Evolutionary conservation across 2,888 invertebrate species (phyloP).

Genomic region (Dinocampus coccinellae): DNA sequence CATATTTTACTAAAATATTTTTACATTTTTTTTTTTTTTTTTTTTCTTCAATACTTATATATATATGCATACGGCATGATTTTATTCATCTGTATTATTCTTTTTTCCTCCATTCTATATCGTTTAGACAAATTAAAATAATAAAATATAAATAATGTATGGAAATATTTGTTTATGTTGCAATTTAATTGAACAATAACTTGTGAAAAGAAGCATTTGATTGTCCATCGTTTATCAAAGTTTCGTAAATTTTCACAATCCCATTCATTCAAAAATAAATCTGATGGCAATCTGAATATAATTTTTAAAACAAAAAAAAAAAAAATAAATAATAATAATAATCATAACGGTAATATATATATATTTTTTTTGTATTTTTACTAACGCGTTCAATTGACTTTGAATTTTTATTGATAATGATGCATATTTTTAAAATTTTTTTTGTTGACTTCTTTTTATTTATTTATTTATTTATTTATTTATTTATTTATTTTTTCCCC

Average conservation of each 20-base stretch:
- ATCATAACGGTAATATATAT: no score
- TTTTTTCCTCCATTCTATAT: not conserved
- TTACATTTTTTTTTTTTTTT: slow-evolving; percentile 46
- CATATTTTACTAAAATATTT: slow-evolving; percentile 61
- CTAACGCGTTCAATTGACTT: no score
- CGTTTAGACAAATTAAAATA: not conserved
- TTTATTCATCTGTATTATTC: no score
- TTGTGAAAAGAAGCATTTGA: slow-evolving; percentile 32
- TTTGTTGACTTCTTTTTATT: not conserved
- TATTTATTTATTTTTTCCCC: not conserved
- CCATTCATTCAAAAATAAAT: slow-evolving; percentile 3
- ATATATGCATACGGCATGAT: slow-evolving; percentile 28
- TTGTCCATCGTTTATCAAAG: slow-evolving; percentile 22
- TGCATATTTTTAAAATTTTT: no score
- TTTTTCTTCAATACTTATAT: slow-evolving; percentile 42
- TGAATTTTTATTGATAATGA: no score
- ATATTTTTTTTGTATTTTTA: no score
- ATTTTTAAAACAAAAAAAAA: no score
- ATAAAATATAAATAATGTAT: not conserved
- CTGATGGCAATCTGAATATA: no score
- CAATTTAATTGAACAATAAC: slow-evolving; percentile 51
- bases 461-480: not conserved
- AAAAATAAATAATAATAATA: no score
- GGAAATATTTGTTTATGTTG: slow-evolving; percentile 36
- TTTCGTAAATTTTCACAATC: slow-evolving; percentile 16